Percentiles rank a stretch among this genome's conserved stretches.
Evolutionary conservation across 2,888 invertebrate genomes (phyloP).

Genomic region (Dynastes hyllus): DNA sequence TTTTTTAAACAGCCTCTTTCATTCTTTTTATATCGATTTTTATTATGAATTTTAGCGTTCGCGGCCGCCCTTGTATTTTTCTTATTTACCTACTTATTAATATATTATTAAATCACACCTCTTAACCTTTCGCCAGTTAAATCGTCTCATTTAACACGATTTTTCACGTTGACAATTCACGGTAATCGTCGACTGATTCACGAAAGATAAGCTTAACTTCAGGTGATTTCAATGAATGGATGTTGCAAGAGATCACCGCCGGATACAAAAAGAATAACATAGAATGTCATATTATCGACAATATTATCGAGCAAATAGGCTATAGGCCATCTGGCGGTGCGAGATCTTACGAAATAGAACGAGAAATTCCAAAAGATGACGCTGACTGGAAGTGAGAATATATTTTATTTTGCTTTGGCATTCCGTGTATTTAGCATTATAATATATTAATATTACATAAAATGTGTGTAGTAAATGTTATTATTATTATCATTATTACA

Average conservation of each 20-base stretch:
- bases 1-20: slow-evolving; percentile 6
- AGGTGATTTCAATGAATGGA: slow-evolving; percentile 35
- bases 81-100: not conserved
- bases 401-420: slow-evolving; percentile 34
- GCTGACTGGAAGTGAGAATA: slow-evolving; percentile 23
- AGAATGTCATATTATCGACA: slow-evolving; percentile 29
- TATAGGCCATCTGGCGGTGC: slow-evolving; percentile 30
- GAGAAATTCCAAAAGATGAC: slow-evolving; percentile 27
- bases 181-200: not conserved
- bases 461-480: slow-evolving; percentile 13
- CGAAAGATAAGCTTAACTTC: not conserved
- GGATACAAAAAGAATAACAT: slow-evolving; percentile 32
- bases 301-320: slow-evolving; percentile 18
- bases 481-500: not conserved
- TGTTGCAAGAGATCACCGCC: not conserved
- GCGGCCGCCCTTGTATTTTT: not conserved
- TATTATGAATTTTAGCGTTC: slow-evolving; percentile 28
- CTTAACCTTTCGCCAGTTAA: not conserved
- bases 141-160: slow-evolving; percentile 2
- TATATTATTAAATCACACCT: not conserved
- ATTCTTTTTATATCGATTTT: slow-evolving; percentile 30
- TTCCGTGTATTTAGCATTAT: slow-evolving; percentile 25
- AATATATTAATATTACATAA: slow-evolving; percentile 29
- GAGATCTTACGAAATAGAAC: not conserved
- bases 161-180: not conserved